These are phyloP conservation scores for Natrix natrix DNA, from an alignment of 2,797 vertebrate genomes.

Conservation along the genomic window DNA sequence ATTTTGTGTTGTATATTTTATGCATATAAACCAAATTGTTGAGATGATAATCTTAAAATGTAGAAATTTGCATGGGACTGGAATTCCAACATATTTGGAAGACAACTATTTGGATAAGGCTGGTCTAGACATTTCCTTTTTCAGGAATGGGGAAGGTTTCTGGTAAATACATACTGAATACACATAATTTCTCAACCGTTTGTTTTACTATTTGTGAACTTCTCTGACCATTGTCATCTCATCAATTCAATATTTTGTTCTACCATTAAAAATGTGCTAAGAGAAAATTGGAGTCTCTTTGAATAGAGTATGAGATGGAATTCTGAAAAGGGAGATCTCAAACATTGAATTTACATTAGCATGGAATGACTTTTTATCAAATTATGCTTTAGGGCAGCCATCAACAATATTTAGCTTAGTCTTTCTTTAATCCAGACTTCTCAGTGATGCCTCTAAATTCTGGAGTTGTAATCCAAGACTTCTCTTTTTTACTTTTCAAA, in stretches of 20 bases:
- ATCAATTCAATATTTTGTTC: background rate
- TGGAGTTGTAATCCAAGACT: background rate
- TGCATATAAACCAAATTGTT: background rate
- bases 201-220: background rate
- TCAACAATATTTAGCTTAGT: background rate
- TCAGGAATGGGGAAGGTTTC: background rate
- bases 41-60: background rate
- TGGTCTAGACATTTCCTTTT: background rate
- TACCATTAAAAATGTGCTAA: background rate
- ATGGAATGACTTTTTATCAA: background rate
- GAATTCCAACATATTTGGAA: background rate
- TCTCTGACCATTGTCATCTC: background rate
- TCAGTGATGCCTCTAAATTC: background rate
- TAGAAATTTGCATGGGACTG: background rate
- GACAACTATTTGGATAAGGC: background rate
- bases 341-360: background rate
- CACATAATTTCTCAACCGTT: background rate
- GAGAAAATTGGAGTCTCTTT: background rate
- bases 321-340: background rate
- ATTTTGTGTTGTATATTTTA: background rate
- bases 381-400: background rate
- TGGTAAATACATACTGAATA: background rate
- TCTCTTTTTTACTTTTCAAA: background rate
- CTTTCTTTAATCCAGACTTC: background rate
- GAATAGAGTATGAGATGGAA: background rate